These are phyloP conservation scores for Drosophila phalerata DNA, from an alignment of 2,888 invertebrate species.

Conservation along the genomic window DNA sequence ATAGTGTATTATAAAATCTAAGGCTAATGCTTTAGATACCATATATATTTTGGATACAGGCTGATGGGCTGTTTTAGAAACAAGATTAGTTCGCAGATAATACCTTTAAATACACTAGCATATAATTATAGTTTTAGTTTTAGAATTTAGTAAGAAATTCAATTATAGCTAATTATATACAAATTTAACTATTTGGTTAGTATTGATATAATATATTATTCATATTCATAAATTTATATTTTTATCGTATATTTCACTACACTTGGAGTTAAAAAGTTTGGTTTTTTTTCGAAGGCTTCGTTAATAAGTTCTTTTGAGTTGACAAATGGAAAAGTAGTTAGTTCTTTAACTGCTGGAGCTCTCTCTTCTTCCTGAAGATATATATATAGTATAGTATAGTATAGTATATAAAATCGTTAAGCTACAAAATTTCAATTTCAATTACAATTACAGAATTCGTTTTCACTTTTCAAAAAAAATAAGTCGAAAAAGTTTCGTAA, in stretches of 20 bases:
- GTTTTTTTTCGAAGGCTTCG: conserved; percentile 74
- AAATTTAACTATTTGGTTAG: conserved; percentile 46
- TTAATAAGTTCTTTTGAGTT: conserved; percentile 82
- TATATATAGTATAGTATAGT: too few species aligned
- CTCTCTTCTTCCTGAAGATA: conserved; percentile 25
- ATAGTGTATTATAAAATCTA: conserved; percentile 53
- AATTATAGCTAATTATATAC: conserved; percentile 49
- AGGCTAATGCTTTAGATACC: conserved; percentile 50
- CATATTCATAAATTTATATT: conserved; percentile 41
- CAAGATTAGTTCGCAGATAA: conserved; percentile 68
- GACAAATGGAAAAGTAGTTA: conserved; percentile 76
- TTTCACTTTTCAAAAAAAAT: conserved; percentile 15
- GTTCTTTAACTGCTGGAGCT: conserved; percentile 53
- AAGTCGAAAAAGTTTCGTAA: conserved; percentile 22
- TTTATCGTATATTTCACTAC: conserved; percentile 62
- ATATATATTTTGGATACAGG: conserved; percentile 37
- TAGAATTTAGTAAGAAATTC: conserved; percentile 23
- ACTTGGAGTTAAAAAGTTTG: conserved; percentile 79
- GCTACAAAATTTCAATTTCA: conserved; percentile 32
- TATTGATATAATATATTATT: conserved; percentile 37
- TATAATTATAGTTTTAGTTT: conserved; percentile 16
- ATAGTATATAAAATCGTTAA: conserved; percentile 54
- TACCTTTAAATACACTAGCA: conserved; percentile 69
- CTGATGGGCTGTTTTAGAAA: conserved; percentile 70
- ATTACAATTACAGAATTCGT: conserved; percentile 3